Evolutionary conservation across 1,140 invertebrate genomes (phyloP).

Genomic region (Tetramorium simillimum): DNA sequence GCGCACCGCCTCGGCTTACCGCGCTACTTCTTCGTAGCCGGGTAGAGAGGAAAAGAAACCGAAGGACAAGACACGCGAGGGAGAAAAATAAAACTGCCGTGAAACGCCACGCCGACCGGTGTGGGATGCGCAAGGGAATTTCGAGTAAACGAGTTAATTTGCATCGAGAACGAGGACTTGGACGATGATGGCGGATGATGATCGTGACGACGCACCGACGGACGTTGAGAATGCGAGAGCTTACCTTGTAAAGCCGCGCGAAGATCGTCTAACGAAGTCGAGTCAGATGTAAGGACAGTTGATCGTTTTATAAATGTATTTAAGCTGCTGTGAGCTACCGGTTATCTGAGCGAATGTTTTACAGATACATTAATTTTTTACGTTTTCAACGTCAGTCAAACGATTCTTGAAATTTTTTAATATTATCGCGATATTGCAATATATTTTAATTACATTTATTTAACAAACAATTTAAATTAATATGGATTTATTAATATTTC

Average conservation of each 20-base stretch:
- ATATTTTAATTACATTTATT: constrained; percentile 5
- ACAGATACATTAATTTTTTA: not conserved
- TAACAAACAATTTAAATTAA: too few relatives aligned
- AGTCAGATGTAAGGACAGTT: constrained; percentile 40
- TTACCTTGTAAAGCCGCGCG: constrained; percentile 14
- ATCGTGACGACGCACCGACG: constrained; percentile 50
- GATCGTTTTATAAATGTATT: constrained; percentile 40
- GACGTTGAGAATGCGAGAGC: constrained; percentile 24
- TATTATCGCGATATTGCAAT: not conserved
- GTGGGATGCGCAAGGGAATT: constrained; percentile 59
- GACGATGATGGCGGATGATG: constrained; percentile 63
- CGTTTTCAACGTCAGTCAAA: not conserved
- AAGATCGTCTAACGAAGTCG: constrained; percentile 30
- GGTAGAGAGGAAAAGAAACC: constrained; percentile 44
- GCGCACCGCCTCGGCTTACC: constrained; percentile 34
- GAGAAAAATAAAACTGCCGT: constrained; percentile 61
- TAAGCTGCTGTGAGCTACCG: not conserved
- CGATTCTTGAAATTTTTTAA: not conserved
- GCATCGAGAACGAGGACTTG: constrained; percentile 69
- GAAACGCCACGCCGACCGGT: not conserved
- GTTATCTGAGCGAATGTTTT: not conserved
- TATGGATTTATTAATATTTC: not conserved
- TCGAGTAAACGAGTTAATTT: constrained; percentile 73
- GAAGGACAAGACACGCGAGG: constrained; percentile 58
- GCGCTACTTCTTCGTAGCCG: not conserved